A percentile compares a stretch with the other conserved stretches of the same genome.
phyloP scores from a whole-genome alignment of 2,113 vertebrate species.

The Ifrita kowaldi region DNA sequence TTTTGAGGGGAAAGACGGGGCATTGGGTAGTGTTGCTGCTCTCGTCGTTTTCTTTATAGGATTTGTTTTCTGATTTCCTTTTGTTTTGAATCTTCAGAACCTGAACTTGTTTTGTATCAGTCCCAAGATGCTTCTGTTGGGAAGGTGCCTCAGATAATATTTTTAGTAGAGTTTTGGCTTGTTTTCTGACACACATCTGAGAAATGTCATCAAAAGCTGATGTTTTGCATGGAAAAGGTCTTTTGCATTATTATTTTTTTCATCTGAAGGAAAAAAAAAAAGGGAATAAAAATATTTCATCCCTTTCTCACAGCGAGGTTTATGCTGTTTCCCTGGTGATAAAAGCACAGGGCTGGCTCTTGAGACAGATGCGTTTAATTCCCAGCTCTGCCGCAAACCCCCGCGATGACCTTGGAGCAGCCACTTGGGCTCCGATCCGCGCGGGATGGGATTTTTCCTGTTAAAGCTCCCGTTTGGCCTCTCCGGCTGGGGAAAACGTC shows the following conservation, averaged over 20 bases:
- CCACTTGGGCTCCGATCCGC: not conserved
- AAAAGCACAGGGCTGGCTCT: not conserved
- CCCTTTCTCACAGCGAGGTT: not conserved
- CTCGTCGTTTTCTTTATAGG: not conserved
- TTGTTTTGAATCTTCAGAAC: not conserved
- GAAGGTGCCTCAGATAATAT: conserved; percentile 19
- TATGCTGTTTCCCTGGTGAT: conserved; percentile 51
- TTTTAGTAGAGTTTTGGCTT: conserved; percentile 38
- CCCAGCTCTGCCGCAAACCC: not conserved
- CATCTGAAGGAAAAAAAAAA: not conserved
- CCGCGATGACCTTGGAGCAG: not conserved
- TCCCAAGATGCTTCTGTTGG: not conserved
- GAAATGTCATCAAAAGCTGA: conserved; percentile 29
- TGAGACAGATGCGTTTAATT: not conserved
- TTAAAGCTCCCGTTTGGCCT: not conserved
- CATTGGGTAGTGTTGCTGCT: not conserved
- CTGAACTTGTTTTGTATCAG: not conserved
- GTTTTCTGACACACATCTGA: conserved; percentile 7
- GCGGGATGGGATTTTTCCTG: not conserved
- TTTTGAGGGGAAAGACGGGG: not conserved
- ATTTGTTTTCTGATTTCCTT: not conserved
- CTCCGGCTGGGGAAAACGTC: rapidly evolving
- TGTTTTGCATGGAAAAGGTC: not conserved
- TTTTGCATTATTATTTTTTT: not conserved
- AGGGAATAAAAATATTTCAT: not conserved